These are phyloP conservation scores for Aulostomus chinensis DNA, from an alignment of 2,797 vertebrate genomes.

Conservation along the genomic window DNA sequence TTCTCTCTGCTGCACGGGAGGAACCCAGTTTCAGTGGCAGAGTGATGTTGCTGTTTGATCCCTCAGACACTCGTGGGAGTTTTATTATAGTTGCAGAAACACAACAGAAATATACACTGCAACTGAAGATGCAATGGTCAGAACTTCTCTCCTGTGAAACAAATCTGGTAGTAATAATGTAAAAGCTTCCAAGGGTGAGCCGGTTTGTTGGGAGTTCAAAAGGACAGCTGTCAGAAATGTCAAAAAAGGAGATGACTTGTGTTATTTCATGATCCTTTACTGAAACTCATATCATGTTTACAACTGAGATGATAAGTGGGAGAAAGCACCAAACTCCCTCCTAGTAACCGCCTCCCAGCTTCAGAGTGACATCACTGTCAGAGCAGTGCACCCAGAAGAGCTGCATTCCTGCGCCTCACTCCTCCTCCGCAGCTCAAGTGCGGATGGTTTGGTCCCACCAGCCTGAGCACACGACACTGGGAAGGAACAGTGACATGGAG, in stretches of 20 bases:
- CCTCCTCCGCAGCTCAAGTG: conserved; percentile 10
- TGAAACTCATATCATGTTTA: neutral
- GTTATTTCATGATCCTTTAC: neutral
- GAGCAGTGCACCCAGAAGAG: conserved; percentile 30
- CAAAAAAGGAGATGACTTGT: neutral
- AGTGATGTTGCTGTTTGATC: conserved; percentile 24
- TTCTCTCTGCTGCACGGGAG: conserved; percentile 1
- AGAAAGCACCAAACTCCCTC: neutral
- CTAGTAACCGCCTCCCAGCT: no score
- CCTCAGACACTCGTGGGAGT: neutral
- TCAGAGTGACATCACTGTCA: conserved; percentile 23
- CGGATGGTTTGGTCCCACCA: conserved; percentile 4
- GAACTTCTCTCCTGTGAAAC: neutral
- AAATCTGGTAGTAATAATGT: no score
- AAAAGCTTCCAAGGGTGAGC: neutral
- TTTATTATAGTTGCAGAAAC: neutral
- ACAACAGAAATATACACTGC: neutral
- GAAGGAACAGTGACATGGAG: neutral
- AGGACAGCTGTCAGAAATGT: neutral
- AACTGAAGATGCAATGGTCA: neutral
- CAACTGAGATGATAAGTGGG: neutral
- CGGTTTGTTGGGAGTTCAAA: neutral
- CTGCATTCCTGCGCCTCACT: conserved; percentile 55
- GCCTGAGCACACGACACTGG: conserved; percentile 1
- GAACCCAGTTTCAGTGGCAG: conserved; percentile 3